These are phyloP conservation scores for Chrysotoxum bicinctum DNA, from an alignment of 2,888 invertebrate species.

Conservation along the genomic window DNA sequence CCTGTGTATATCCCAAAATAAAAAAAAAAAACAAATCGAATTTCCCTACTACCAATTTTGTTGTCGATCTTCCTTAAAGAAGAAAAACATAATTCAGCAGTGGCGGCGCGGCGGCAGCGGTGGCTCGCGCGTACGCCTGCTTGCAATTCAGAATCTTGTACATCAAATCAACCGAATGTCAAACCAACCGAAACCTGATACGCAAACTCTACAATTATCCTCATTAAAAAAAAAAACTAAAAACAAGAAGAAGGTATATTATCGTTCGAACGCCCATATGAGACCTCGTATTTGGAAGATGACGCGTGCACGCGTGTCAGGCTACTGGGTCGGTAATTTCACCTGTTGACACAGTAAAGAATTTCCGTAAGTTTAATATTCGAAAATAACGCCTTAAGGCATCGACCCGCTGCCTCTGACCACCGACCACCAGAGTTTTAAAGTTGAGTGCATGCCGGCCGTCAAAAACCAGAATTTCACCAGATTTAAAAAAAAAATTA, in stretches of 20 bases:
- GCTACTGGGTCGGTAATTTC: constrained; percentile 71
- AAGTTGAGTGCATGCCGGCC: constrained; percentile 29
- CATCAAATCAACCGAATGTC: constrained; percentile 70
- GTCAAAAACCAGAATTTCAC: constrained; percentile 57
- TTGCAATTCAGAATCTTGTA: constrained; percentile 61
- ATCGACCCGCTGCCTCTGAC: constrained; percentile 62
- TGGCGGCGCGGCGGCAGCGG: background rate
- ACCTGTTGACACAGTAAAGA: constrained; percentile 72
- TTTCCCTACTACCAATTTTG: constrained; percentile 68
- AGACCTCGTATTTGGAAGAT: constrained; percentile 40
- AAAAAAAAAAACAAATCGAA: constrained; percentile 37
- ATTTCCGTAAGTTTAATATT: constrained; percentile 70
- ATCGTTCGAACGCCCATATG: constrained; percentile 45
- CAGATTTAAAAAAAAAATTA: constrained; percentile 48
- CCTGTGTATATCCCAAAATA: constrained; percentile 32
- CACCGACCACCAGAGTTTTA: constrained; percentile 56
- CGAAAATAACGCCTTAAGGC: constrained; percentile 69
- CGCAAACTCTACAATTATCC: constrained; percentile 70
- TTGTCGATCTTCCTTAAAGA: constrained; percentile 49
- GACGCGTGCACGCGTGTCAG: constrained; percentile 72
- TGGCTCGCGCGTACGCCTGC: constrained; percentile 60
- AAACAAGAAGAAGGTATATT: constrained; percentile 44
- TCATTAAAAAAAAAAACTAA: constrained; percentile 51
- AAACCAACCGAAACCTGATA: constrained; percentile 71
- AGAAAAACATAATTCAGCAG: constrained; percentile 30